A percentile compares a stretch with the other conserved stretches of the same genome.
phyloP scores from a whole-genome alignment of 2,888 invertebrate genomes.

The Drosophila nigricruria region DNA sequence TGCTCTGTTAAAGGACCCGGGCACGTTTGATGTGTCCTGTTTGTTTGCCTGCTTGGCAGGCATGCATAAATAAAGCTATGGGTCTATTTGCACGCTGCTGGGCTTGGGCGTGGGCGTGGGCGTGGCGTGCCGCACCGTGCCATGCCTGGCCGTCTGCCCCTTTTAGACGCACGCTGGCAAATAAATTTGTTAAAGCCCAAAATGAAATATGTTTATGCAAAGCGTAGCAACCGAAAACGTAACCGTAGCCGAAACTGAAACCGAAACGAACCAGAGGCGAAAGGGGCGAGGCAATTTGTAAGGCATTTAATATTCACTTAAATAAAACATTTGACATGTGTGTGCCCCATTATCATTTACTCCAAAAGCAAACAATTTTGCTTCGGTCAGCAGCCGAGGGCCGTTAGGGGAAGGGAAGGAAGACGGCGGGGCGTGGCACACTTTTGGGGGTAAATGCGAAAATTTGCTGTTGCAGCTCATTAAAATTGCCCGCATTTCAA shows the following conservation, averaged over 20 bases:
- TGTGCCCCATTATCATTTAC: conserved; percentile 48
- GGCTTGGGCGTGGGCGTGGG: conserved; percentile 16
- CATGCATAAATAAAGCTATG: conserved; percentile 69
- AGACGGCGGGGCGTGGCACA: not conserved
- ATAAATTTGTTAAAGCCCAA: conserved; percentile 69
- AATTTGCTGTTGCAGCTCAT: conserved; percentile 48
- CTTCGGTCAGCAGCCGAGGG: conserved; percentile 29
- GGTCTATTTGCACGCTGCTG: conserved; percentile 60
- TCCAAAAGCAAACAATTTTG: conserved; percentile 37
- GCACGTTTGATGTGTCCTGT: conserved; percentile 69
- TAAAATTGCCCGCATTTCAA: conserved; percentile 54
- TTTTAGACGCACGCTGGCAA: conserved; percentile 57
- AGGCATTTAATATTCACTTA: conserved; percentile 76
- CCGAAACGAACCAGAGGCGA: not conserved
- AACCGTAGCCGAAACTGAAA: not conserved
- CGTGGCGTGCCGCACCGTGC: conserved; percentile 8
- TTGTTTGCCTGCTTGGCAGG: conserved; percentile 49
- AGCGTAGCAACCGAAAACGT: conserved; percentile 36
- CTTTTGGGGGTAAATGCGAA: conserved; percentile 11
- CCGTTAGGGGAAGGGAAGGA: too few species aligned
- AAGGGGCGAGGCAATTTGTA: conserved; percentile 47
- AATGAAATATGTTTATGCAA: conserved; percentile 72
- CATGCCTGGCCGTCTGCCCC: conserved; percentile 3
- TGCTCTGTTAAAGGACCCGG: conserved; percentile 40
- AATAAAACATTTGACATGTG: conserved; percentile 72